Evolutionary conservation across 2,888 invertebrate genomes (phyloP), one percentile per base, ranked within the genome.

Genomic region (Chrysolina oricalcia): DNA sequence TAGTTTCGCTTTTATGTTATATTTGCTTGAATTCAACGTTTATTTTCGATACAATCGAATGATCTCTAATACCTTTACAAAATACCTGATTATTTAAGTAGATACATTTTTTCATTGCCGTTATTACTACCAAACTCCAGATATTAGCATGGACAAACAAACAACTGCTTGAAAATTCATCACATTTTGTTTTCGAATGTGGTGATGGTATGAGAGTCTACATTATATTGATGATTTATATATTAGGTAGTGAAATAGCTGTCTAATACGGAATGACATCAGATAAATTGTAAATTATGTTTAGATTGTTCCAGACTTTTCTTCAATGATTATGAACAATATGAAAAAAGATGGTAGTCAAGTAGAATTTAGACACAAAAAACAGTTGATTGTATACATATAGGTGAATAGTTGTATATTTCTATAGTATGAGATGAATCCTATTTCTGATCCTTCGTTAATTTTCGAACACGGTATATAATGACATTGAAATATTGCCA

Each of bases 391-490:
- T 17, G n/a, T 48, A 19, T 13, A 13, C 56, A 21, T 19, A 23
- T 21, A 56, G 21, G 4, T 56, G 56, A 56, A 21, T 56, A 56
- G 56, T 23, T 21, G 21, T 21, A 56, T 56, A 21, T 56, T 56
- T 56, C 11, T 35, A 35, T 35, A 8, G 35, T 35, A 35, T 8
- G 35, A 35, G 35, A 35, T 35, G 35, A 35, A 35, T 35, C 35
- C 35, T 6, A 2, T 27, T 35, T 35, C 8, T 35, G 3, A 35
- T 35, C 8, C 8, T 35, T 35, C 8, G 35, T 35, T 35, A 35
- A 35, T 35, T 35, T 35, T 35, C 35, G 35, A 35, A 35, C 8
- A 35, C 35, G 8, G 35, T 35, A 35, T 35, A 35, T 35, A 35
- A 8, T 35, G 35, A 35, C 3, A 15, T 15, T 46, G 46, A 46